Evolutionary conservation across 2,888 invertebrate species (phyloP), one percentile per base, ranked within the genome.

Genomic region (Liodrosophila aerea): DNA sequence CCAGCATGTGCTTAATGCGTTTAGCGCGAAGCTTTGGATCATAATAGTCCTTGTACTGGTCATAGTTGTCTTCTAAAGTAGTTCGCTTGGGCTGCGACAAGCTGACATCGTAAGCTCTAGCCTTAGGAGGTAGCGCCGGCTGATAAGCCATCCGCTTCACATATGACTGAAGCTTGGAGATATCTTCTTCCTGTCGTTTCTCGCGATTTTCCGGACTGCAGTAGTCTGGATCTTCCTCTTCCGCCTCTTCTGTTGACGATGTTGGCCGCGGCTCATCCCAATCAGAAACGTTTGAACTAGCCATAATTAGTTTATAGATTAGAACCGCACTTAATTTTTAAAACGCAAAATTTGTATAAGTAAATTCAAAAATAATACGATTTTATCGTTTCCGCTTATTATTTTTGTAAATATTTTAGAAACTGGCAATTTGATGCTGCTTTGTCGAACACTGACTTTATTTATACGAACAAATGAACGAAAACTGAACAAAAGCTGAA

Each of bases 121-220:
- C 68, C 41, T 73, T 69, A 4, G 73, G 71, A n/a, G 87, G 73
- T 59, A 75, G 44, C 7, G 76, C 64, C 27, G 87, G 88, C 36
- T 75, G 76, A 64, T 88, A 88, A n/a, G 86, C 75, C 88, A 88
- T 87, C 11, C 69, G 70, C 0, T 70, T 58, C 0, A 88, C 82
- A 70, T 88, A 88, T 0, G 64, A 67, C 52, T 86, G 74, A 13
- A 88, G 51, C 53, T 73, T 76, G 11, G 71, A 51, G 9, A 84
- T 45, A 51, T 82, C 77, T 57, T 82, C 80, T 13, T 78, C 70
- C 15, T 77, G 51, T 0, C 78, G 68, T 7, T 56, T 62, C 30
- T 74, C 15, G 8, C 52, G 36, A 57, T 69, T 67, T 41, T 66
- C 74, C 22, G 72, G 69, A 33, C 69, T 70, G 30, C 73, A 77